Evolutionary conservation across 2,888 invertebrate genomes (phyloP).

Genomic region (Harpagoxenus sublaevis): DNA sequence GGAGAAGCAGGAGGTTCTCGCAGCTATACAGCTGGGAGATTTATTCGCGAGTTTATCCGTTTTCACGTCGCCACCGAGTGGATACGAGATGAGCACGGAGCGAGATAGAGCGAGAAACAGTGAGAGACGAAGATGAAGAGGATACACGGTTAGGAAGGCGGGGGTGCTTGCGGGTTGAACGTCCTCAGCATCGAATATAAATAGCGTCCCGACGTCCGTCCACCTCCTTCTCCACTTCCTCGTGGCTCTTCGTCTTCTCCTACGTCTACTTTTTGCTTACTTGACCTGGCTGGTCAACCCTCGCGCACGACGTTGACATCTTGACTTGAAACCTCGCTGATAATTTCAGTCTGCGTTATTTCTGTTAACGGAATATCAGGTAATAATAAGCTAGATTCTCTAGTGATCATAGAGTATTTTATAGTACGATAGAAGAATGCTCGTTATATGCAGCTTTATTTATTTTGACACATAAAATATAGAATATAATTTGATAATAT

Average conservation of each 20-base stretch:
- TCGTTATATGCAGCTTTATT: not conserved
- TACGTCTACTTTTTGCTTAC: conserved; percentile 52
- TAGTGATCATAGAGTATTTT: not conserved
- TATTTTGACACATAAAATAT: not conserved
- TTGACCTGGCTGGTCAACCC: conserved; percentile 48
- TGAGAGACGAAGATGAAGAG: conserved; percentile 59
- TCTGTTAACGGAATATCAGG: conserved; percentile 9
- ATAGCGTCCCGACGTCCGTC: conserved; percentile 77
- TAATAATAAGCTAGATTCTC: not conserved
- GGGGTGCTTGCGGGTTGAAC: conserved; percentile 79
- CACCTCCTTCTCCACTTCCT: conserved; percentile 62
- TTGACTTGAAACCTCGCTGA: conserved; percentile 24
- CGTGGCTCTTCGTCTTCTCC: conserved; percentile 56
- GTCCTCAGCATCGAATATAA: conserved; percentile 80
- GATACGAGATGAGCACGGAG: conserved; percentile 66
- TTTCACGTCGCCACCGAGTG: conserved; percentile 73
- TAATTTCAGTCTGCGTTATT: conserved; percentile 1
- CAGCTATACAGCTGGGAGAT: conserved; percentile 74
- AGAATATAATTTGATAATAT: not conserved
- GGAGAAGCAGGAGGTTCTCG: conserved; percentile 46
- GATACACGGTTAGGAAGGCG: conserved; percentile 66
- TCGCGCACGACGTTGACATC: conserved; percentile 36
- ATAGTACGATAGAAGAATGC: not conserved
- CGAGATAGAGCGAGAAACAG: conserved; percentile 48
- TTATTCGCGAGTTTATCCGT: conserved; percentile 79